These are phyloP conservation scores for Holothuria scabra DNA, from an alignment of 53 echinoderm and acorn worm genomes.

Conservation along the genomic window DNA sequence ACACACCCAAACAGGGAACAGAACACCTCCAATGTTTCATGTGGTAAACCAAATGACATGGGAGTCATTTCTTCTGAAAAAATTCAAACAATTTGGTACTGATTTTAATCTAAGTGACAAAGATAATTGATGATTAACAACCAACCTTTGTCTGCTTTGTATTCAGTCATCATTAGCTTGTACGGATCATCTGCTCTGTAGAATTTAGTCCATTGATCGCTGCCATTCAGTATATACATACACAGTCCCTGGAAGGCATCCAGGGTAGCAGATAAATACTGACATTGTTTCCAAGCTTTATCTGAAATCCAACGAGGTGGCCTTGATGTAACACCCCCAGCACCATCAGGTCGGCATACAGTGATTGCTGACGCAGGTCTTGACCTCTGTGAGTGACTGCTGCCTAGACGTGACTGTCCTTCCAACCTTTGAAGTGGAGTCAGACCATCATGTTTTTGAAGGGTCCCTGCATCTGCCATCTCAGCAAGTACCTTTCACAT, in stretches of 20 bases:
- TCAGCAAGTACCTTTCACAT: conserved; percentile 66
- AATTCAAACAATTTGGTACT: no score
- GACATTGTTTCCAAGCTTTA: conserved; percentile 94
- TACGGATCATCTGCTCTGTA: conserved; percentile 77
- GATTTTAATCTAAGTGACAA: no score
- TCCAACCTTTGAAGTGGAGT: conserved; percentile 96
- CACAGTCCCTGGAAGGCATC: conserved; percentile 82
- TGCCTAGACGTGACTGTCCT: conserved; percentile 63
- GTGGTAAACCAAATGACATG: no score
- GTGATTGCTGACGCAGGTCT: conserved; percentile 59
- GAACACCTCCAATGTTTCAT: no score
- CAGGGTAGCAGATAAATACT: conserved; percentile 89
- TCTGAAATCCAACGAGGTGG: conserved; percentile 96
- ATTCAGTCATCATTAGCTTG: conserved; percentile 54
- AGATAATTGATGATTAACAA: not conserved
- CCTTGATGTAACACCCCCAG: conserved; percentile 70
- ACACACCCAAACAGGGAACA: no score
- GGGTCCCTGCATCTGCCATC: conserved; percentile 68
- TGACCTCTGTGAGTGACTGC: conserved; percentile 55
- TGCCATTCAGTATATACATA: conserved; percentile 85
- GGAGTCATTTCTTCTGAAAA: no score
- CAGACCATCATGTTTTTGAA: conserved; percentile 89
- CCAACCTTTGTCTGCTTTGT: not conserved
- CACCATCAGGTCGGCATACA: conserved; percentile 27
- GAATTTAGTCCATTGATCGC: conserved; percentile 81